phyloP scores from a whole-genome alignment of 2,797 vertebrate genomes.

The Eurystomus glaucurus region DNA sequence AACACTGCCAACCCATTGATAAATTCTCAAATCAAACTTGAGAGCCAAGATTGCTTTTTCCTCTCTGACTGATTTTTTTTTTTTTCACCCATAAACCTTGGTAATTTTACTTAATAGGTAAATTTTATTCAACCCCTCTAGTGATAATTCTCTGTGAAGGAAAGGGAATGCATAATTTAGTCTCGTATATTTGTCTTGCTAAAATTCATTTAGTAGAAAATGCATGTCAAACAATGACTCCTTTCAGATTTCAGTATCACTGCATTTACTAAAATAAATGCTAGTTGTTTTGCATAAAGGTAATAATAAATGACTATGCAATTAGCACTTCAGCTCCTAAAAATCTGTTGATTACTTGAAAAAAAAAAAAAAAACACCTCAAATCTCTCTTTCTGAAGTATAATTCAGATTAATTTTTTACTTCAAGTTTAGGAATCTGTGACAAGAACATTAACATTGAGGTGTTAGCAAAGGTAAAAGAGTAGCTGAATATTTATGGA shows the following conservation, averaged over 20 bases:
- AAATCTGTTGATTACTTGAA: neutral
- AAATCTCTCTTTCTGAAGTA: neutral
- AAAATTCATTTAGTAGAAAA: neutral
- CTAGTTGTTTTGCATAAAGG: neutral
- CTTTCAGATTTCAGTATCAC: neutral
- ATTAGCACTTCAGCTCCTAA: neutral
- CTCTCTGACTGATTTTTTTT: neutral
- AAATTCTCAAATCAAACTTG: neutral
- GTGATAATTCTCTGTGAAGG: neutral
- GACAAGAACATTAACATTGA: neutral
- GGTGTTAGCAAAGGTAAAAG: neutral
- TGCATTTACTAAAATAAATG: neutral
- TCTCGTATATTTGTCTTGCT: neutral
- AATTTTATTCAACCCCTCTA: neutral
- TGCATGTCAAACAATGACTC: neutral
- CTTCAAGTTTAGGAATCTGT: neutral
- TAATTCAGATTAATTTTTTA: neutral
- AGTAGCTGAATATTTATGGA: neutral
- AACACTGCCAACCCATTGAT: neutral
- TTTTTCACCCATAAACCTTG: neutral
- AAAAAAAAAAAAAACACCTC: neutral
- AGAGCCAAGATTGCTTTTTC: neutral
- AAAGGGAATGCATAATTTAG: neutral
- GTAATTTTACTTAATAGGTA: neutral
- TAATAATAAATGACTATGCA: neutral